Conservation (phyloP, 2,113 vertebrate species). For the Istiophorus platypterus region DNA sequence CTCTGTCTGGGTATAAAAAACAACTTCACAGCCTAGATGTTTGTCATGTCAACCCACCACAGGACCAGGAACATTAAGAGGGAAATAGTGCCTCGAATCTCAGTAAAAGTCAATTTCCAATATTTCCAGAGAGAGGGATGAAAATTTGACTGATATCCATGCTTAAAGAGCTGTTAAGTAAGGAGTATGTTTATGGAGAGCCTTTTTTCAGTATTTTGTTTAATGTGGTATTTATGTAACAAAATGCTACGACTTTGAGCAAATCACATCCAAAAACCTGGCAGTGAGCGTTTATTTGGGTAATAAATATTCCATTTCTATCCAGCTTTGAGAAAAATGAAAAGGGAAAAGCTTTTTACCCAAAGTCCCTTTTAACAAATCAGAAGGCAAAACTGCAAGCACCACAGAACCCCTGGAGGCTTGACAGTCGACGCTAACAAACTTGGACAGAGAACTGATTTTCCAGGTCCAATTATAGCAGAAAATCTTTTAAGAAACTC, state of each 20-base stretch:
- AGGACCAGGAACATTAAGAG: slow-evolving; percentile 30
- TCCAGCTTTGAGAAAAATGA: slow-evolving; percentile 53
- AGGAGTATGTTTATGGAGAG: slow-evolving; percentile 7
- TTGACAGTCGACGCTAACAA: slow-evolving; percentile 73
- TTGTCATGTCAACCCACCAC: slow-evolving; percentile 61
- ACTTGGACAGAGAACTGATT: slow-evolving; percentile 73
- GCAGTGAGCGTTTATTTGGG: slow-evolving; percentile 40
- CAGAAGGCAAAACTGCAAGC: slow-evolving; percentile 62
- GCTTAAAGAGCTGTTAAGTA: slow-evolving; percentile 37
- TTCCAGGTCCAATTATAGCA: slow-evolving; percentile 77
- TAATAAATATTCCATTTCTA: slow-evolving; percentile 56
- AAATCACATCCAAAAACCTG: slow-evolving; percentile 44
- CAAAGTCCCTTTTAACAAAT: slow-evolving; percentile 55
- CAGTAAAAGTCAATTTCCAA: slow-evolving; percentile 48
- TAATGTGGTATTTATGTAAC: slow-evolving; percentile 35
- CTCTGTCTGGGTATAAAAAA: slow-evolving; percentile 62
- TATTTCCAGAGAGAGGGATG: slow-evolving; percentile 28
- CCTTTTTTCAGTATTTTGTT: slow-evolving; percentile 37
- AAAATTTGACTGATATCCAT: slow-evolving; percentile 34
- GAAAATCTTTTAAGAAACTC: slow-evolving; percentile 74
- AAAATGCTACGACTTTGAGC: slow-evolving; percentile 41
- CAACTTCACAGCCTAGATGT: slow-evolving; percentile 54
- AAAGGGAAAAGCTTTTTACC: slow-evolving; percentile 36
- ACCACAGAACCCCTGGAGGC: slow-evolving; percentile 65
- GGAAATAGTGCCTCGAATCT: slow-evolving; percentile 29